Percentiles rank a stretch among this genome's conserved stretches.
Conservation (phyloP, 2,113 vertebrate species). For the Pelecanoides urinatrix region DNA sequence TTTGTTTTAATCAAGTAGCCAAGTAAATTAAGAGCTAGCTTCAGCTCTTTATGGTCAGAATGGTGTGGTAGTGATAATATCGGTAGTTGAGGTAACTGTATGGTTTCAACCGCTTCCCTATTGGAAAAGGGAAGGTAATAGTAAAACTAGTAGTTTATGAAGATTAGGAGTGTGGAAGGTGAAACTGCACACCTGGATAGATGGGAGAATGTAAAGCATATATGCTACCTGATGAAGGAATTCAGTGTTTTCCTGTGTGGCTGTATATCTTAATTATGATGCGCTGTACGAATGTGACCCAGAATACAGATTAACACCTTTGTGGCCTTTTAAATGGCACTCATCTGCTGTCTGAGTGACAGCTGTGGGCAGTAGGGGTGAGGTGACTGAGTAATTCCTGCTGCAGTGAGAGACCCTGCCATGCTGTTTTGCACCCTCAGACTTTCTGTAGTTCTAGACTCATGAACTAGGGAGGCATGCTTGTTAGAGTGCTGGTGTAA, state of each 20-base stretch:
- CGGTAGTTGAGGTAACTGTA: not conserved
- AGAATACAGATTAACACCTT: not conserved
- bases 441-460: not conserved
- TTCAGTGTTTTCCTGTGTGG: not conserved
- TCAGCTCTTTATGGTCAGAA: not conserved
- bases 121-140: not conserved
- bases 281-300: not conserved
- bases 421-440: not conserved
- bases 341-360: not conserved
- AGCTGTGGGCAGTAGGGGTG: not conserved
- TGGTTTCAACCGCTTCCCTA: not conserved
- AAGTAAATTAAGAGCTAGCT: not conserved
- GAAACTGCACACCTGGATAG: not conserved
- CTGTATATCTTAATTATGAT: not conserved
- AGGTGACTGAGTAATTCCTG: not conserved
- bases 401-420: not conserved
- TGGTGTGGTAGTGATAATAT: not conserved
- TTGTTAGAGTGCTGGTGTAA: not conserved
- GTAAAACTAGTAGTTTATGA: not conserved
- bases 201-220: not conserved
- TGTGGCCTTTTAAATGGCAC: not conserved
- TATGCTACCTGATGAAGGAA: rapidly evolving
- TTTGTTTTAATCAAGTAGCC: not conserved
- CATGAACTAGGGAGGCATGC: not conserved
- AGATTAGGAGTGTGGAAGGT: not conserved